Evolutionary conservation across 2,797 vertebrate genomes (phyloP).

Genomic region (Notoglanidium macrostoma): DNA sequence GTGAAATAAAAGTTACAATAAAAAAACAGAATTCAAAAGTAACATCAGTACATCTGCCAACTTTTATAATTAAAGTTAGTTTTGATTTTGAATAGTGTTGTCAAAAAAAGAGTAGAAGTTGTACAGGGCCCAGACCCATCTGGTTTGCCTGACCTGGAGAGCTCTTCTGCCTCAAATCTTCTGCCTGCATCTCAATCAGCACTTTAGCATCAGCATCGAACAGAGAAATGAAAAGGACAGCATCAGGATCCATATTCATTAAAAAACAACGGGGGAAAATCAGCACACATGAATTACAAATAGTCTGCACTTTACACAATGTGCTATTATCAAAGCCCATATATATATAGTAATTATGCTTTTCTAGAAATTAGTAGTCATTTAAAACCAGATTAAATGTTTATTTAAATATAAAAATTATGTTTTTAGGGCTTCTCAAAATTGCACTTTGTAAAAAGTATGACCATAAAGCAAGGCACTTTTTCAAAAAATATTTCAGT

Average conservation of each 20-base stretch:
- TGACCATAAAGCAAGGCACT: slow-evolving; percentile 27
- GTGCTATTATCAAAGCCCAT: slow-evolving; percentile 30
- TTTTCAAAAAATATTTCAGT: slow-evolving; percentile 19
- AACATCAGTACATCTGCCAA: slow-evolving; percentile 41
- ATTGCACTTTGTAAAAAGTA: slow-evolving; percentile 53
- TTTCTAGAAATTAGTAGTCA: neutral
- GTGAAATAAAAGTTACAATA: slow-evolving; percentile 10
- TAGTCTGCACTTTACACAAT: slow-evolving; percentile 47
- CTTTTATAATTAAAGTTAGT: slow-evolving; percentile 32
- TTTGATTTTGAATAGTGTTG: slow-evolving; percentile 41
- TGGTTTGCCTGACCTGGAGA: slow-evolving; percentile 76
- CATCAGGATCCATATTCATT: slow-evolving; percentile 61
- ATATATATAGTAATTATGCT: neutral
- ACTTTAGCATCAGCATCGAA: slow-evolving; percentile 70
- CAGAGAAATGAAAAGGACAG: slow-evolving; percentile 62
- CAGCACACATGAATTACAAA: slow-evolving; percentile 44
- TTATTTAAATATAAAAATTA: neutral
- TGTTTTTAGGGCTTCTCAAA: slow-evolving; percentile 1
- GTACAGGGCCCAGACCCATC: slow-evolving; percentile 48
- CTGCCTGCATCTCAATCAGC: slow-evolving; percentile 85
- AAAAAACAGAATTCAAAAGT: neutral
- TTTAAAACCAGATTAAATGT: neutral
- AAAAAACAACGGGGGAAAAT: slow-evolving; percentile 44
- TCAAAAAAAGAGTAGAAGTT: slow-evolving; percentile 45
- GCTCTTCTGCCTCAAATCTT: slow-evolving; percentile 82